These are phyloP conservation scores for Bothrops jararaca DNA, from an alignment of 2,113 vertebrate species.

Conservation along the genomic window DNA sequence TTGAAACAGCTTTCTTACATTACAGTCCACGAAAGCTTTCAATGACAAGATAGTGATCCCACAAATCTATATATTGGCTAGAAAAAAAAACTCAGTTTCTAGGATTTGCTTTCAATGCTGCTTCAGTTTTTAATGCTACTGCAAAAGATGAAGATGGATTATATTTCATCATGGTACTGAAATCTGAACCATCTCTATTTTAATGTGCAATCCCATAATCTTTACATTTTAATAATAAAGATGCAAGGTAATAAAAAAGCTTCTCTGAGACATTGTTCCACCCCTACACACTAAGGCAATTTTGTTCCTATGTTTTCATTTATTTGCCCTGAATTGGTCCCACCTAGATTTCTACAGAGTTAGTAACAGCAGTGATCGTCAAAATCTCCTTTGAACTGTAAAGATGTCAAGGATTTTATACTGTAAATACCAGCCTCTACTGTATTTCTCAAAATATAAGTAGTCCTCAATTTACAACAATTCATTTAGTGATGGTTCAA, in stretches of 20 bases:
- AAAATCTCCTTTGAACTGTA: neutral
- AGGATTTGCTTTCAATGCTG: neutral
- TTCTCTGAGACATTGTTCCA: neutral
- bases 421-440: neutral
- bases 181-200: neutral
- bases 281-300: neutral
- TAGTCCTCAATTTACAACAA: neutral
- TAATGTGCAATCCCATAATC: neutral
- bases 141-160: neutral
- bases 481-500: neutral
- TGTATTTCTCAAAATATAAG: neutral
- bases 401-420: slow-evolving; percentile 11
- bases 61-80: neutral
- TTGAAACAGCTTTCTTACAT: neutral
- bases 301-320: slow-evolving; percentile 3
- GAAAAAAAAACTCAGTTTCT: neutral
- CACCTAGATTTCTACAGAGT: neutral
- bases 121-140: neutral
- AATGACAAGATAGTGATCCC: neutral
- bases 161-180: neutral
- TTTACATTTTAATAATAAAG: neutral
- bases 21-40: neutral
- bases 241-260: slow-evolving; percentile 3
- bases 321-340: neutral
- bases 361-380: neutral